These are phyloP conservation scores for Nylanderia fulva DNA, from an alignment of 1,140 invertebrate species.

Conservation along the genomic window DNA sequence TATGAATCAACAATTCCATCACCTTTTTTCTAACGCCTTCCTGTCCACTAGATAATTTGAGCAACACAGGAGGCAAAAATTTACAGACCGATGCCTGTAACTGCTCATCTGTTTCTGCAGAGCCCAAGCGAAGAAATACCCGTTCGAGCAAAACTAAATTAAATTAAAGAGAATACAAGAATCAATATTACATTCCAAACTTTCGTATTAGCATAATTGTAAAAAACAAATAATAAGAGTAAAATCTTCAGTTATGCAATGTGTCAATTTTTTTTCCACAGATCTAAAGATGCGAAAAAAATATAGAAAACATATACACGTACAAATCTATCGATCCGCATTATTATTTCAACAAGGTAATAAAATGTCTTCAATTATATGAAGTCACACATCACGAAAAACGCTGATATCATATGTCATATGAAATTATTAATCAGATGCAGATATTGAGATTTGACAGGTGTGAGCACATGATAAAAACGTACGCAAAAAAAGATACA, in stretches of 20 bases:
- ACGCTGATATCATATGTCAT: not conserved
- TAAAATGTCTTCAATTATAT: not conserved
- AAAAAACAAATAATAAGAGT: not conserved
- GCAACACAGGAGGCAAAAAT: conserved; percentile 95
- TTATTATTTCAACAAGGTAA: not conserved
- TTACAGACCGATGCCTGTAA: conserved; percentile 93
- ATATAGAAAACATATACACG: not conserved
- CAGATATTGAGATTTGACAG: conserved; percentile 51
- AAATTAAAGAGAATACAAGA: conserved; percentile 45
- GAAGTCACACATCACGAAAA: conserved; percentile 19
- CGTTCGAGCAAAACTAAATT: conserved; percentile 93
- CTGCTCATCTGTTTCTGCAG: conserved; percentile 95
- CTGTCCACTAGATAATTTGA: conserved; percentile 94
- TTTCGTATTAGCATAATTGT: not conserved
- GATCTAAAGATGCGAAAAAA: not conserved
- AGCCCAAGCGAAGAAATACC: conserved; percentile 95
- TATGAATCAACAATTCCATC: conserved; percentile 96
- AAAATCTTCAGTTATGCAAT: not conserved
- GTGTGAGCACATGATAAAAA: conserved; percentile 24
- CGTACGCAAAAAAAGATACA: not conserved
- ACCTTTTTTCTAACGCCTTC: conserved; percentile 95
- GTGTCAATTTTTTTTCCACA: too few relatives aligned
- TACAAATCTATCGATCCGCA: not conserved
- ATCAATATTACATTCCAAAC: not conserved
- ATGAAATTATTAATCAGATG: not conserved